Evolutionary conservation across 2,888 invertebrate genomes (phyloP), one percentile per base, ranked within the genome.

Genomic region (Drepana falcataria): DNA sequence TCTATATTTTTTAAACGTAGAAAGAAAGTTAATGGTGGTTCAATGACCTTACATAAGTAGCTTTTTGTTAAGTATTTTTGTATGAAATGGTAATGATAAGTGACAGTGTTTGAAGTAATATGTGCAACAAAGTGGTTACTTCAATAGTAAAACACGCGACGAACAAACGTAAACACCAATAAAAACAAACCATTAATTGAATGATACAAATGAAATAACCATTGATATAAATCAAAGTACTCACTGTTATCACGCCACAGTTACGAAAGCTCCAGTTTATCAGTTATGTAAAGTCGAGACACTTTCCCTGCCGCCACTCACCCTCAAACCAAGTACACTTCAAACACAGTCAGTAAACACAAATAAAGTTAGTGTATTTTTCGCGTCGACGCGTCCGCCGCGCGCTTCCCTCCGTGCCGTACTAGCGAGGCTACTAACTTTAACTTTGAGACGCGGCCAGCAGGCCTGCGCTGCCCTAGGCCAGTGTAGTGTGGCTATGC

Each of bases 171-270:
- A 2, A 53, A 55, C n/a, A 35, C 51, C 33, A 35, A 55, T 49
- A 59, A 58, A 58, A 57, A 60, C 55, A 56, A 58, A 55, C 51
- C 51, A 51, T 59, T 61, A 63, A 61, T 57, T 64, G 62, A 62
- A 65, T 65, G 60, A 60, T 66, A 70, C 61, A 61, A 55, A 51
- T 52, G 55, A 55, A 35, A 57, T 57, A 52, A 61, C 60, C 65
- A 21, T 21, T 21, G 21, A 21, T 21, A 21, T 21, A 67, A 68
- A 69, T 68, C 66, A 68, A 54, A 51, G 70, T 77, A 90, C 90
- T 90, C 75, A 90, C 90, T 85, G 81, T 85, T 88, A 87, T 87
- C 87, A 84, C 81, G 81, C 80, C 80, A 85, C 80, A 75, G 85
- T 84, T 81, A 82, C 81, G 76, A 84, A 83, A 84, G 80, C 74